Conservation (phyloP, 2,797 vertebrate genomes). For the Tapirus indicus region DNA sequence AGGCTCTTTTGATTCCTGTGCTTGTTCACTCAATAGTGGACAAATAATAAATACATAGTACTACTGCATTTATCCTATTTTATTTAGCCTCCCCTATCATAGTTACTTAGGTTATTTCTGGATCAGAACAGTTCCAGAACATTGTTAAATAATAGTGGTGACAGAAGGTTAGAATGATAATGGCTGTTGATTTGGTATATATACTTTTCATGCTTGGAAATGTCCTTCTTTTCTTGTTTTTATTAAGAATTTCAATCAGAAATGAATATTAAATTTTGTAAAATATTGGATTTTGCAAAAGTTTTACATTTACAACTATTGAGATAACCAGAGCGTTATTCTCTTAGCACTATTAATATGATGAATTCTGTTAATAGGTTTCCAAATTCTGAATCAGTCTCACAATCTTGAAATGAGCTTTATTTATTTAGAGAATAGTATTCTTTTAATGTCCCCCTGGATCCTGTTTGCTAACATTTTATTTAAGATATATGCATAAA, state of each 20-base stretch:
- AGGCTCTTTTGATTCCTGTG: background rate
- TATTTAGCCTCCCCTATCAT: background rate
- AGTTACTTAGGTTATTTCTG: background rate
- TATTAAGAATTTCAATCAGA: slow-evolving; percentile 48
- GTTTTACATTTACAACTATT: slow-evolving; percentile 4
- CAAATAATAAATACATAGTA: background rate
- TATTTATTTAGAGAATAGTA: background rate
- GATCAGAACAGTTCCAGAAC: background rate
- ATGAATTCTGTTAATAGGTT: background rate
- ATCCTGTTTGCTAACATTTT: background rate
- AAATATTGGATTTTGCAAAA: slow-evolving; percentile 22
- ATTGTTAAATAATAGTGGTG: background rate
- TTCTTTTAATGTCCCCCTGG: background rate
- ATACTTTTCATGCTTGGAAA: background rate
- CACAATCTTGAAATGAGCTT: background rate
- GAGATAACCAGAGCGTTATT: slow-evolving; percentile 3
- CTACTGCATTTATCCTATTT: background rate
- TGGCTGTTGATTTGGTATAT: background rate
- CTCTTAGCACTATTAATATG: background rate
- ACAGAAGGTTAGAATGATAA: background rate
- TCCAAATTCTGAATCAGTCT: slow-evolving; percentile 1
- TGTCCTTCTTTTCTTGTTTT: slow-evolving; percentile 2
- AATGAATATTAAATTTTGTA: background rate
- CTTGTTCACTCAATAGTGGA: background rate
- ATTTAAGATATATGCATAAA: background rate